Percentiles rank a stretch among this genome's conserved stretches.
Conservation (phyloP, 1,140 invertebrate genomes). For the Drosophila carrolli region DNA sequence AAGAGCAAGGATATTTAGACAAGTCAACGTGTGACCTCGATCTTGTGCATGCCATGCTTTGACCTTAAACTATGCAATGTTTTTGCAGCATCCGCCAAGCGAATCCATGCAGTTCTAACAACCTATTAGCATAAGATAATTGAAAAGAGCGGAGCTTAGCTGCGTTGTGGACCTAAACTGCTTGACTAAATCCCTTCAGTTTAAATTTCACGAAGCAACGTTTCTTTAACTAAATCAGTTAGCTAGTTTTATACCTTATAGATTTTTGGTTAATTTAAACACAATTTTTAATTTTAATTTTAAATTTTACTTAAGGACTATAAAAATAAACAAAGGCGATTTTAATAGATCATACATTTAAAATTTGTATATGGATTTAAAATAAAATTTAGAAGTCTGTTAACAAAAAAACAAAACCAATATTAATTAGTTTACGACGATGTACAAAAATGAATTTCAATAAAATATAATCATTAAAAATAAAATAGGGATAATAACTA, state of each 20-base stretch:
- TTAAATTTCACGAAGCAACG: too few relatives aligned
- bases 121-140: conserved; percentile 23
- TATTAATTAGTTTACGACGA: background rate
- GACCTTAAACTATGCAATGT: conserved; percentile 64
- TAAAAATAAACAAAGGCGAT: too few relatives aligned
- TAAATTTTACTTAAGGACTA: too few relatives aligned
- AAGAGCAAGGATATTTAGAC: conserved; percentile 17
- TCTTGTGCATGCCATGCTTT: conserved; percentile 3
- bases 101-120: conserved; percentile 4
- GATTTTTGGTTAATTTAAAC: too few relatives aligned
- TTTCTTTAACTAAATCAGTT: too few relatives aligned
- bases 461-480: background rate
- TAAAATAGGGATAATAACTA: background rate
- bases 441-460: background rate
- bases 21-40: background rate
- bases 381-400: too few relatives aligned
- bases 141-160: background rate
- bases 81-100: conserved; percentile 12
- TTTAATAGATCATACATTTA: too few relatives aligned
- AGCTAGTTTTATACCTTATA: too few relatives aligned
- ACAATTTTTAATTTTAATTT: too few relatives aligned
- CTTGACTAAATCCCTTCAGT: background rate
- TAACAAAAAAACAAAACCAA: background rate
- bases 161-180: background rate
- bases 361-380: too few relatives aligned